A percentile compares a stretch with the other conserved stretches of the same genome.
phyloP scores from a whole-genome alignment of 2,888 invertebrate species.

The Coenonympha arcania region DNA sequence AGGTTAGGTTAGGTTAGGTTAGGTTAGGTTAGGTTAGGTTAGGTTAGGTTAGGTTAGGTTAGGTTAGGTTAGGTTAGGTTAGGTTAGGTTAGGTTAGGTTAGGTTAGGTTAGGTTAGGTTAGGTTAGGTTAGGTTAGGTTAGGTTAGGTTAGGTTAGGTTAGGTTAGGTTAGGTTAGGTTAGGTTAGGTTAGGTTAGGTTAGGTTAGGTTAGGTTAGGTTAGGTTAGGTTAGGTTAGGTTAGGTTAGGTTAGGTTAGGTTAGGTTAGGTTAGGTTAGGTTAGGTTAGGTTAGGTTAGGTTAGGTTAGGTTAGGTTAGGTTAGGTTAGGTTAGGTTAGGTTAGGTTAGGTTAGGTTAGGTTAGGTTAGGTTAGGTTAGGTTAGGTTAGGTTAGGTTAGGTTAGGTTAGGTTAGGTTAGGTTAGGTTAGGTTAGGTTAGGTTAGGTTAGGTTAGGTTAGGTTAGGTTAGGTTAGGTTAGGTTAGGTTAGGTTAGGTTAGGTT shows the following conservation, averaged over 20 bases:
- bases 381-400: conserved; percentile 35
- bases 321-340: conserved; percentile 34
- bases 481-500: conserved; percentile 31
- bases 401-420: conserved; percentile 33
- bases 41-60: conserved; percentile 21
- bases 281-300: conserved; percentile 32
- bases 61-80: conserved; percentile 24
- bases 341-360: conserved; percentile 35
- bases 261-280: conserved; percentile 14
- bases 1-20: conserved; percentile 29
- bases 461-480: conserved; percentile 26
- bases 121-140: conserved; percentile 20
- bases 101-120: conserved; percentile 24
- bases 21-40: conserved; percentile 29
- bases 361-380: conserved; percentile 33
- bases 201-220: conserved; percentile 25
- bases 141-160: conserved; percentile 22
- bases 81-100: conserved; percentile 25
- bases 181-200: conserved; percentile 20
- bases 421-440: conserved; percentile 32
- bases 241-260: conserved; percentile 33
- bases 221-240: conserved; percentile 17
- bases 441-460: conserved; percentile 22
- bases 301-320: conserved; percentile 33
- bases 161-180: conserved; percentile 21